Conservation (phyloP, 2,113 vertebrate genomes). For the Copsychus sechellarum region DNA sequence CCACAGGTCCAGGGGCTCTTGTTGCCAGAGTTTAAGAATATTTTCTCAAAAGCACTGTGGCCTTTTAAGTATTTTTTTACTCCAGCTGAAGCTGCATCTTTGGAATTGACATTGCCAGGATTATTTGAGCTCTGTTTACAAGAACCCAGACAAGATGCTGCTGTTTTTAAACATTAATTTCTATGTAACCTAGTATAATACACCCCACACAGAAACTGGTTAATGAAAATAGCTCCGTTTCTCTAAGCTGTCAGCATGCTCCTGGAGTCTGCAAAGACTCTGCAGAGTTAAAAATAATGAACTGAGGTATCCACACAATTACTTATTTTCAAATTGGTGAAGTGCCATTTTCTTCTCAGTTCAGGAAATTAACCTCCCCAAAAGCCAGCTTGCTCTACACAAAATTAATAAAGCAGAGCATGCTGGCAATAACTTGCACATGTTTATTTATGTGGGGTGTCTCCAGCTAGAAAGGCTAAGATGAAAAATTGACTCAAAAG, state of each 20-base stretch:
- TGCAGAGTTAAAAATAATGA: constrained; percentile 67
- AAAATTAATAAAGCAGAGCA: constrained; percentile 73
- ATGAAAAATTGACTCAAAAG: constrained; percentile 67
- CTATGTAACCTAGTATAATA: background rate
- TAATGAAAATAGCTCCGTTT: constrained; percentile 31
- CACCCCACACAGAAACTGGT: background rate
- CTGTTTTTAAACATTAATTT: constrained; percentile 8
- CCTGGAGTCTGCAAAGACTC: constrained; percentile 20
- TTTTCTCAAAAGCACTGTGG: background rate
- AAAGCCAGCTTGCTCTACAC: constrained; percentile 70
- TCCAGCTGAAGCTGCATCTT: background rate
- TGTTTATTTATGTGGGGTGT: constrained; percentile 71
- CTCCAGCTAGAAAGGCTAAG: constrained; percentile 58
- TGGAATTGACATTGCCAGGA: background rate
- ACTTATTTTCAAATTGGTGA: constrained; percentile 70
- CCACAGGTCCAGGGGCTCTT: background rate
- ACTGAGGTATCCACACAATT: constrained; percentile 58
- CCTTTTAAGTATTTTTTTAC: background rate
- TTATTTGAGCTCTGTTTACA: background rate
- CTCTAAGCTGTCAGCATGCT: constrained; percentile 36
- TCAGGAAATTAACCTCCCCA: constrained; percentile 69
- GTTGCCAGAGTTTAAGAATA: background rate
- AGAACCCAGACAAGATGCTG: background rate
- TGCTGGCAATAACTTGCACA: constrained; percentile 62
- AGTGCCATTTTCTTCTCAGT: constrained; percentile 65